Percentiles rank a stretch among this genome's conserved stretches.
Evolutionary conservation across 2,797 vertebrate genomes (phyloP).

Genomic region (Prunella strophiata): DNA sequence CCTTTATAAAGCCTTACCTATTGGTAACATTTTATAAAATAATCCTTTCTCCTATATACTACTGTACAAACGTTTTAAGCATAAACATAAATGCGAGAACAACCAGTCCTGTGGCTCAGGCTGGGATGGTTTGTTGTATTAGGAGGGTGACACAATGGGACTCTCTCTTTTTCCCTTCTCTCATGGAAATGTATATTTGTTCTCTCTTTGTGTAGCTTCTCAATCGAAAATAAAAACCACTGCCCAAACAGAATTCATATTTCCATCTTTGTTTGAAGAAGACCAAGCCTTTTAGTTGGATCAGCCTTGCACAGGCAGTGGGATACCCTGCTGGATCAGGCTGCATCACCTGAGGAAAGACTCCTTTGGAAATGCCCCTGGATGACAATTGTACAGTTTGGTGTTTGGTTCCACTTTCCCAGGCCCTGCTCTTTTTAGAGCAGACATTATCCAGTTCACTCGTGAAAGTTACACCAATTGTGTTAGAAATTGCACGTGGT

Average conservation of each 20-base stretch:
- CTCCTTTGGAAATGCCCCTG: background rate
- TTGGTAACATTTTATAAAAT: background rate
- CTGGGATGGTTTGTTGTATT: background rate
- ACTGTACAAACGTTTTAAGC: background rate
- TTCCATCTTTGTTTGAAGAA: background rate
- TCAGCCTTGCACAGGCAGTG: background rate
- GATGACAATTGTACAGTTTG: background rate
- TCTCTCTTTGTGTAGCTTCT: slow-evolving; percentile 33
- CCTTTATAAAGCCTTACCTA: background rate
- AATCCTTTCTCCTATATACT: background rate
- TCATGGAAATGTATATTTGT: background rate
- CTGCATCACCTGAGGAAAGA: background rate
- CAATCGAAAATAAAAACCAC: slow-evolving; percentile 56
- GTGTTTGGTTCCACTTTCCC: background rate
- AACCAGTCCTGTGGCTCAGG: background rate
- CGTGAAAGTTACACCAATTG: background rate
- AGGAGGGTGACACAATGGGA: background rate
- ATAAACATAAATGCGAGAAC: background rate
- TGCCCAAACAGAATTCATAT: background rate
- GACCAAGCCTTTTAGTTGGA: background rate
- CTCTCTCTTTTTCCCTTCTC: background rate
- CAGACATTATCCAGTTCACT: background rate
- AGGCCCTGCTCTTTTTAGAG: background rate
- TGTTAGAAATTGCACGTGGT: background rate
- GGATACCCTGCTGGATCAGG: background rate